A percentile compares a stretch with the other conserved stretches of the same genome.
phyloP scores from a whole-genome alignment of 2,797 vertebrate genomes.

The Sphaeramia orbicularis region DNA sequence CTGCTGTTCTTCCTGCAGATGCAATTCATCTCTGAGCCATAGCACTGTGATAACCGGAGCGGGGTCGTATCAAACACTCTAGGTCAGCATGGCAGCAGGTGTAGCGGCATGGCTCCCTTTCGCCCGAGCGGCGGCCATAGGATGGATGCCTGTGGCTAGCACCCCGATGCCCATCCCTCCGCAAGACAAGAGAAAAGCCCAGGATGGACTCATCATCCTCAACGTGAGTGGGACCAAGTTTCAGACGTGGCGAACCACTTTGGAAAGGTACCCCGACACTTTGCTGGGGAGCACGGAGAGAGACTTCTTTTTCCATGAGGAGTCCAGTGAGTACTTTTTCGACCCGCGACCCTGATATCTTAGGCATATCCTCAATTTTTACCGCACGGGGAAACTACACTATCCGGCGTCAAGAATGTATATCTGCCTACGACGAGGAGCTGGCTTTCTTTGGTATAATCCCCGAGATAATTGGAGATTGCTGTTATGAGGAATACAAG shows the following conservation, averaged over 20 bases:
- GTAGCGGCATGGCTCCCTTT: constrained; percentile 97
- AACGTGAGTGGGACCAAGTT: constrained; percentile 96
- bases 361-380: constrained; percentile 95
- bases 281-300: constrained; percentile 93
- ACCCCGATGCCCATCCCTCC: constrained; percentile 93
- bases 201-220: constrained; percentile 93
- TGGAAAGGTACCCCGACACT: constrained; percentile 95
- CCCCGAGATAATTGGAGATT: constrained; percentile 95
- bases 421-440: constrained; percentile 95
- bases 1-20: constrained; percentile 74
- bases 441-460: constrained; percentile 96
- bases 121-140: constrained; percentile 94
- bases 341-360: constrained; percentile 97
- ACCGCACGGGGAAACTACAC: constrained; percentile 95
- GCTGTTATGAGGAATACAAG: constrained; percentile 97
- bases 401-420: constrained; percentile 95
- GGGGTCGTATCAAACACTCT: constrained; percentile 63
- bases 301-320: constrained; percentile 96
- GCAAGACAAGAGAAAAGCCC: constrained; percentile 88
- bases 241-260: constrained; percentile 95
- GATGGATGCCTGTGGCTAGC: constrained; percentile 97
- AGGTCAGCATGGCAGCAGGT: constrained; percentile 92
- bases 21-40: constrained; percentile 73
- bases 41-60: constrained; percentile 77
- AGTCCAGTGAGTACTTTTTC: constrained; percentile 95